A percentile compares a stretch with the other conserved stretches of the same genome.
phyloP scores from a whole-genome alignment of 2,797 vertebrate species.

The Falco concolor region DNA sequence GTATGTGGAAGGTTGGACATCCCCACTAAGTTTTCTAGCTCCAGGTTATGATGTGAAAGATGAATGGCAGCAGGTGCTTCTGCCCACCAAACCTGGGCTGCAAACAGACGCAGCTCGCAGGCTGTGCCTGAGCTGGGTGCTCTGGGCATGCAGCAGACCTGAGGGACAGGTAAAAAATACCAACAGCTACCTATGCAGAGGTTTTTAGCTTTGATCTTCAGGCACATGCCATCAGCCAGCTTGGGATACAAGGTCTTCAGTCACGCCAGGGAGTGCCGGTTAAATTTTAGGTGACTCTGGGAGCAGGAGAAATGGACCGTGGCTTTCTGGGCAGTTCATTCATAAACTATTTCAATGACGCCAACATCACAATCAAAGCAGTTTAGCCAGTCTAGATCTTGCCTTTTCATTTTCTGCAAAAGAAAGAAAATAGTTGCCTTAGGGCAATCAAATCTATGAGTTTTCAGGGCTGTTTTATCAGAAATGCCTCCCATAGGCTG shows the following conservation, averaged over 20 bases:
- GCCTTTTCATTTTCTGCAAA: not conserved
- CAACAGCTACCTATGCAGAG: not conserved
- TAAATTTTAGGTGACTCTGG: not conserved
- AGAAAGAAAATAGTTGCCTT: not conserved
- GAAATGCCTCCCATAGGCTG: not conserved
- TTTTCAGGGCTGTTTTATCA: not conserved
- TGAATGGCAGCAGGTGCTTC: not conserved
- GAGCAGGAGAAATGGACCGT: not conserved
- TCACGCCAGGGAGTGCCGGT: not conserved
- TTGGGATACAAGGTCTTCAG: rapidly evolving
- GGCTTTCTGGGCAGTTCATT: not conserved
- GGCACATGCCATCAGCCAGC: rapidly evolving
- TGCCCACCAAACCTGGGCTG: not conserved
- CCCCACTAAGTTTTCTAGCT: not conserved
- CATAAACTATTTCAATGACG: not conserved
- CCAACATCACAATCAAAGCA: not conserved
- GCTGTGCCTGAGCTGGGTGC: not conserved
- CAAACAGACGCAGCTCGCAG: rapidly evolving
- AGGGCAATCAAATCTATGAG: not conserved
- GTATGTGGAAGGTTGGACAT: not conserved
- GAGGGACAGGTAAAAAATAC: not conserved
- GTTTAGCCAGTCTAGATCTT: not conserved
- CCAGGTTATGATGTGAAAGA: not conserved
- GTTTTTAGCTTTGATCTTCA: not conserved
- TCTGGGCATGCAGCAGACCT: not conserved